These are phyloP conservation scores for Gortyna flavago DNA, from an alignment of 2,888 invertebrate species.

Conservation along the genomic window DNA sequence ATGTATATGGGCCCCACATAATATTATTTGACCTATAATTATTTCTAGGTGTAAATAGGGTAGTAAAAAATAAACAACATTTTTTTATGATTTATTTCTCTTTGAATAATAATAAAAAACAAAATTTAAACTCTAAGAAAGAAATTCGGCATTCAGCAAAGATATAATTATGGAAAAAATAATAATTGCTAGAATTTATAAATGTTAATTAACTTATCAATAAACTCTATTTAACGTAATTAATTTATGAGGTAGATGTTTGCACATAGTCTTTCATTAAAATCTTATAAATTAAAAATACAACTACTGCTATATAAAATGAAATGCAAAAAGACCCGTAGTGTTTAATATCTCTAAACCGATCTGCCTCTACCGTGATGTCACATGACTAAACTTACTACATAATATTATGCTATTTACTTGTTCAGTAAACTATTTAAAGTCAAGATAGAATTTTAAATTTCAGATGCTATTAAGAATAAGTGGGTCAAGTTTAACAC, in stretches of 20 bases:
- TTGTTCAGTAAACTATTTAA: conserved; percentile 11
- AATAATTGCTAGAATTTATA: conserved; percentile 85
- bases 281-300: conserved; percentile 81
- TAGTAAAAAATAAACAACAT: conserved; percentile 63
- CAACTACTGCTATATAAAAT: conserved; percentile 75
- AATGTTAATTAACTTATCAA: conserved; percentile 86
- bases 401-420: conserved; percentile 28
- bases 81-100: conserved; percentile 83
- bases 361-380: conserved; percentile 61
- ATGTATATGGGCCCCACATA: background rate
- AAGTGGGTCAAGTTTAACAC: conserved; percentile 36
- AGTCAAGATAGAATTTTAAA: conserved; percentile 15
- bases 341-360: conserved; percentile 68
- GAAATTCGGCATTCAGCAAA: conserved; percentile 83
- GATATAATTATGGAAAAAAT: conserved; percentile 75
- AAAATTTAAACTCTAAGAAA: conserved; percentile 89
- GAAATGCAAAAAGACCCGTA: conserved; percentile 80
- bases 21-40: background rate
- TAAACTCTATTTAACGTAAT: conserved; percentile 87
- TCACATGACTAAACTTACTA: conserved; percentile 49
- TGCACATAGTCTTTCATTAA: conserved; percentile 87
- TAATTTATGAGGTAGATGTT: conserved; percentile 90
- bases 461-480: conserved; percentile 27
- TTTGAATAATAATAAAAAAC: conserved; percentile 88
- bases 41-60: background rate